Conservation (phyloP, 2,797 vertebrate species). For the Lerista edwardsae region DNA sequence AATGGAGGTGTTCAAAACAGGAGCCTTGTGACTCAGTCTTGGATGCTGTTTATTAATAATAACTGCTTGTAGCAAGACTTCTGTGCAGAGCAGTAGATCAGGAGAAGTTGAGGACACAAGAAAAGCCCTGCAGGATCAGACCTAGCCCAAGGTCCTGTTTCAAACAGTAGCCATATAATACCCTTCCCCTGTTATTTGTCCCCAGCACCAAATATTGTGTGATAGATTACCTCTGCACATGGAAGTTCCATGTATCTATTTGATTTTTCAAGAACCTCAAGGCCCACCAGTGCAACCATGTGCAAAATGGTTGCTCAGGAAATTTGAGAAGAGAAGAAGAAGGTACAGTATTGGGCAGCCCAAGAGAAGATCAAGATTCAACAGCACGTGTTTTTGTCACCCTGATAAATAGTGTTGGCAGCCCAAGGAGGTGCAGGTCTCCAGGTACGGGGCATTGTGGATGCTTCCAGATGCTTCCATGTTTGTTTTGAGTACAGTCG, state of each 20-base stretch:
- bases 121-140: background rate
- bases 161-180: too few relatives aligned
- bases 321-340: background rate
- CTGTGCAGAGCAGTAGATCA: background rate
- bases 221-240: too few relatives aligned
- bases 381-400: rapidly evolving
- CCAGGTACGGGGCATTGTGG: background rate
- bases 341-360: too few relatives aligned
- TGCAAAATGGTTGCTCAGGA: too few relatives aligned
- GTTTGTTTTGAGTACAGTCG: background rate
- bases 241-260: too few relatives aligned
- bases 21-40: background rate
- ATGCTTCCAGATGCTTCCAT: background rate
- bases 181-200: too few relatives aligned
- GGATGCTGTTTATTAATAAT: background rate
- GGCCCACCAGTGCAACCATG: too few relatives aligned
- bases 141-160: too few relatives aligned
- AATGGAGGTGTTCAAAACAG: background rate
- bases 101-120: background rate
- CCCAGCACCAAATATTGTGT: too few relatives aligned
- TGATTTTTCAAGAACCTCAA: too few relatives aligned
- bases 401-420: background rate
- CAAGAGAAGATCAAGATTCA: background rate
- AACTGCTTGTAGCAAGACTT: background rate
- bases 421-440: background rate